Conservation (phyloP, 1,140 invertebrate genomes). For the Luehdorfia chinensis region DNA sequence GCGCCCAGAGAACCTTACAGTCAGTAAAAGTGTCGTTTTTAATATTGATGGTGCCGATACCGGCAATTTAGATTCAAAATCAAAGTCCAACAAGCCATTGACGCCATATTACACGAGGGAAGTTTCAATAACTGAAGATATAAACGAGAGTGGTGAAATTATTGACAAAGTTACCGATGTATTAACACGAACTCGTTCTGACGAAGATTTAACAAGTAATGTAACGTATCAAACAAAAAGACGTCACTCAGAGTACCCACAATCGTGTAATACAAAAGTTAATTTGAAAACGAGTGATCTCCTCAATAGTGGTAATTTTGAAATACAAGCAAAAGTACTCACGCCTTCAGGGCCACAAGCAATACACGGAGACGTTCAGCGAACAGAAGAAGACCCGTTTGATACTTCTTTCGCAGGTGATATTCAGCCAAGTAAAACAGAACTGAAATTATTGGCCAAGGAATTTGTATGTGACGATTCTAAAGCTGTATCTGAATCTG, state of each 20-base stretch:
- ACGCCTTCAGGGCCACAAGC: slow-evolving; percentile 71
- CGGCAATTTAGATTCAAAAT: slow-evolving; percentile 48
- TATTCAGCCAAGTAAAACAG: slow-evolving; percentile 83
- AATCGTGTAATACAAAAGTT: slow-evolving; percentile 35
- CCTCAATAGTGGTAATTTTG: slow-evolving; percentile 78
- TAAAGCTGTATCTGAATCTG: slow-evolving; percentile 24
- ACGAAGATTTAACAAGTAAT: slow-evolving; percentile 78
- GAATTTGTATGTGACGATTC: slow-evolving; percentile 79
- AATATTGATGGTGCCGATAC: slow-evolving; percentile 68
- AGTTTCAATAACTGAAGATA: slow-evolving; percentile 77
- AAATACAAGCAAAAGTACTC: slow-evolving; percentile 79
- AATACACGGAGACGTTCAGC: slow-evolving; percentile 45
- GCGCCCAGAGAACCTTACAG: slow-evolving; percentile 78
- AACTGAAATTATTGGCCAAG: slow-evolving; percentile 85
- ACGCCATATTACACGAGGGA: slow-evolving; percentile 87
- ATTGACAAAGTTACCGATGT: slow-evolving; percentile 78
- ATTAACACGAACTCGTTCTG: slow-evolving; percentile 72
- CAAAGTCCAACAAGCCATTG: slow-evolving; percentile 80
- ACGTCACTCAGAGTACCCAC: slow-evolving; percentile 66
- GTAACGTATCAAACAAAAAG: slow-evolving; percentile 59
- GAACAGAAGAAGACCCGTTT: slow-evolving; percentile 84
- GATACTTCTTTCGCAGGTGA: slow-evolving; percentile 88
- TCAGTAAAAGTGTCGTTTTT: slow-evolving; percentile 85
- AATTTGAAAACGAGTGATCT: slow-evolving; percentile 73
- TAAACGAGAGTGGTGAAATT: slow-evolving; percentile 66